Evolutionary conservation across 2,797 vertebrate species (phyloP), one percentile per base, ranked within the genome.

Genomic region (Helarctos malayanus): DNA sequence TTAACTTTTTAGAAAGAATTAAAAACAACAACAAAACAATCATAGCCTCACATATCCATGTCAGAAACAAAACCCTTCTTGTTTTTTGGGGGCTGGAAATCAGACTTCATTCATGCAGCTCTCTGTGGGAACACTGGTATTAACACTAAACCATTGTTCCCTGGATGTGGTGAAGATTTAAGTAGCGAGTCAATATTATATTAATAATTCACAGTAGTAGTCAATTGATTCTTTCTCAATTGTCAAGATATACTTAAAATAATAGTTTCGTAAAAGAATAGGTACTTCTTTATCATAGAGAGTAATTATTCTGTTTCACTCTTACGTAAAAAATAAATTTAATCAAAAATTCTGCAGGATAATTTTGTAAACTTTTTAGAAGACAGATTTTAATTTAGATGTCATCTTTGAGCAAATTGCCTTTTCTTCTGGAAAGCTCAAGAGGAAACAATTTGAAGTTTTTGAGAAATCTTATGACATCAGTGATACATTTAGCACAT

Each of bases 271-370:
- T 27, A 89, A 94, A 94, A 83, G 49, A 89, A 9, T 7, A 86
- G 15, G 19, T 80, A 7, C 9, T 45, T 68, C 90, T 76, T 69
- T 82, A 63, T 86, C 27, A 38, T 13, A 56, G 29, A 65, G 32
- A 94, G 0, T 80, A 94, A 63, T 68, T 93, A 0, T 45, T 63
- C 21, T 69, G 7, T 84, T 97, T 97, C 15, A 63, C 27, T 95
- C 69, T 96, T 89, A 35, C 73, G 25, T 89, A 59, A 91, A 94
- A 86, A 87, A 81, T 57, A 85, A 94, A 85, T 49, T 86, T 87
- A 78, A 52, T 25, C 5, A 11, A 76, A 86, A 95, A 59, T 75
- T 63, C 15, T 86, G 5, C 80, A 93, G 32, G 32, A 38, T 78
- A 80, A 69, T 52, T 90, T 76, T 61, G 78, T 19, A 84, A 61